A percentile compares a stretch with the other conserved stretches of the same genome.
Conservation (phyloP, 2,797 vertebrate genomes). For the Argyrosomus regius region DNA sequence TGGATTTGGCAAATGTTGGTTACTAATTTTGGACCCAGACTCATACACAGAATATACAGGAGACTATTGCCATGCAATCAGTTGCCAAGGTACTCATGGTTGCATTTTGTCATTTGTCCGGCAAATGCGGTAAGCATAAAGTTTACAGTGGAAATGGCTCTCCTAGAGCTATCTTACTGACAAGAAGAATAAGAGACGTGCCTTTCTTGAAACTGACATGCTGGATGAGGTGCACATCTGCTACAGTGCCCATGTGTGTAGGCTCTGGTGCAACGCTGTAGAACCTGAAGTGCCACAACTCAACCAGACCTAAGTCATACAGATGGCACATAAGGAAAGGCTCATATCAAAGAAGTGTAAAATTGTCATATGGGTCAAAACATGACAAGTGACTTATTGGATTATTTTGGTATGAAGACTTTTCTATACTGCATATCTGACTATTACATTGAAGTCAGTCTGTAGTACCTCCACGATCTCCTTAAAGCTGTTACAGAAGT, state of each 20-base stretch:
- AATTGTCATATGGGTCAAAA: not conserved
- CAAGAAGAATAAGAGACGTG: not conserved
- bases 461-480: not conserved
- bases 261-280: not conserved
- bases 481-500: constrained; percentile 14
- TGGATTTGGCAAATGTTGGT: too few species aligned
- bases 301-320: not conserved
- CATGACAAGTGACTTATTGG: not conserved
- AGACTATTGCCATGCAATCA: not conserved
- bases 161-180: not conserved
- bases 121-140: not conserved
- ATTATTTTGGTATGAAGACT: too few species aligned
- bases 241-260: too few species aligned
- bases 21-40: too few species aligned
- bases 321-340: not conserved
- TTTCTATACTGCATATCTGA: not conserved
- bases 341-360: not conserved
- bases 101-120: not conserved
- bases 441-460: too few species aligned
- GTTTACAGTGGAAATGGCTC: too few species aligned
- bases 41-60: not conserved
- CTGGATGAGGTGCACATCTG: too few species aligned
- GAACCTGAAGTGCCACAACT: not conserved
- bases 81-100: not conserved
- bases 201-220: too few species aligned